phyloP scores from a whole-genome alignment of 2,888 invertebrate genomes.

The Zootermopsis nevadensis region DNA sequence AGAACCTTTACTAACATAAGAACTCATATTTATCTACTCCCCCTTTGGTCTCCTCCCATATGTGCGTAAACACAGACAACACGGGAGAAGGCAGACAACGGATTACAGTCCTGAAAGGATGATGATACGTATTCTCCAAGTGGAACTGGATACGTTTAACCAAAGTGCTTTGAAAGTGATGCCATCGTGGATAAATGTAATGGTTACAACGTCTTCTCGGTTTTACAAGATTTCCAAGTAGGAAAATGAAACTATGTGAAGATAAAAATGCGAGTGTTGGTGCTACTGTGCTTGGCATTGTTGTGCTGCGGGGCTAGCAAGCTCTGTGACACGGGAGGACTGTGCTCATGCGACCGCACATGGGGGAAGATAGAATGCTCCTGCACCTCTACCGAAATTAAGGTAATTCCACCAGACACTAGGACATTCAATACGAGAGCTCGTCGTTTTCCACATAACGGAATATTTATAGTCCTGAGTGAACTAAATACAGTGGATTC shows the following conservation, averaged over 20 bases:
- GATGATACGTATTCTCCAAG: neutral
- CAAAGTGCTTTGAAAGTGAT: too few relatives aligned
- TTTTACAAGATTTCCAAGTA: too few relatives aligned
- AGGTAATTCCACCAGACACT: neutral
- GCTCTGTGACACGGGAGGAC: constrained; percentile 4
- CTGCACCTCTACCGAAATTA: constrained; percentile 2
- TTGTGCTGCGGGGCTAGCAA: neutral
- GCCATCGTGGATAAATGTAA: neutral
- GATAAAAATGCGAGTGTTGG: constrained; percentile 24
- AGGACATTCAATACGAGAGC: too few relatives aligned
- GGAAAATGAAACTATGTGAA: too few relatives aligned
- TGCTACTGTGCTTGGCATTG: constrained; percentile 3
- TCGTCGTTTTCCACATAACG: too few relatives aligned
- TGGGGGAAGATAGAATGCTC: constrained; percentile 11
- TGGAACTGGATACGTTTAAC: too few relatives aligned
- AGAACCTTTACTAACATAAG: too few relatives aligned
- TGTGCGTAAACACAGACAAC: neutral
- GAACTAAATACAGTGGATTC: too few relatives aligned
- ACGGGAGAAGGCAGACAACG: neutral
- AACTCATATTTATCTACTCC: too few relatives aligned
- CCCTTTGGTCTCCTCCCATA: neutral
- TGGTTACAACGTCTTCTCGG: neutral
- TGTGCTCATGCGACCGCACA: constrained; percentile 17
- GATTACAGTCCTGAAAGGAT: neutral
- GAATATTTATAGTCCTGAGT: too few relatives aligned